These are phyloP conservation scores for Drosophila kambysellisi DNA, from an alignment of 2,888 invertebrate species.

Conservation along the genomic window DNA sequence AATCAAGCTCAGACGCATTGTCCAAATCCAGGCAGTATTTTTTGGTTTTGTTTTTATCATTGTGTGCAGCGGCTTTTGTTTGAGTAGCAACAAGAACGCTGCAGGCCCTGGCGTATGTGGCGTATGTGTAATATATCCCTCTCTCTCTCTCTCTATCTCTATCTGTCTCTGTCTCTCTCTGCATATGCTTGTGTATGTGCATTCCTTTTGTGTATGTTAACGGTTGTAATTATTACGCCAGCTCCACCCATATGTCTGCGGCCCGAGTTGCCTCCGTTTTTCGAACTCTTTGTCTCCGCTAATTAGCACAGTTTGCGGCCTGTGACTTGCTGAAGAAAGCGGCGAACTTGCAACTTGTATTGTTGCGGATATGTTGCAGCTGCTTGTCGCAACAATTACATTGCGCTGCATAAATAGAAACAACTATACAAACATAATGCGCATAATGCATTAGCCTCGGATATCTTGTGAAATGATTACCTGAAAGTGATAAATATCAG, in stretches of 20 bases:
- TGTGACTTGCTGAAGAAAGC: slow-evolving; percentile 48
- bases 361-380: slow-evolving; percentile 56
- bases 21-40: slow-evolving; percentile 53
- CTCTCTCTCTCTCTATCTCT: background rate
- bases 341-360: slow-evolving; percentile 35
- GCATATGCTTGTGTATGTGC: slow-evolving; percentile 20
- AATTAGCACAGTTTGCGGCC: slow-evolving; percentile 75
- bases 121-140: slow-evolving; percentile 67
- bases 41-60: slow-evolving; percentile 47
- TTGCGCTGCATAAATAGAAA: background rate
- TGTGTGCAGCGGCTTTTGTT: slow-evolving; percentile 68
- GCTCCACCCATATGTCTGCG: slow-evolving; percentile 39
- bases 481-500: background rate
- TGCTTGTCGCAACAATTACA: slow-evolving; percentile 30
- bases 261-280: slow-evolving; percentile 40
- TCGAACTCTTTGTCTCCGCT: slow-evolving; percentile 65
- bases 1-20: slow-evolving; percentile 59
- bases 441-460: slow-evolving; percentile 15
- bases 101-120: slow-evolving; percentile 40
- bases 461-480: slow-evolving; percentile 11
- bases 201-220: slow-evolving; percentile 67
- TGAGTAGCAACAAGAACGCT: slow-evolving; percentile 52
- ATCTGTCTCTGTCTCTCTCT: slow-evolving; percentile 4
- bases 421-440: slow-evolving; percentile 2
- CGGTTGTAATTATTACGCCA: slow-evolving; percentile 74